Percentiles rank a stretch among this genome's conserved stretches.
Evolutionary conservation across 2,113 vertebrate species (phyloP).

Genomic region (Osmerus eperlanus): DNA sequence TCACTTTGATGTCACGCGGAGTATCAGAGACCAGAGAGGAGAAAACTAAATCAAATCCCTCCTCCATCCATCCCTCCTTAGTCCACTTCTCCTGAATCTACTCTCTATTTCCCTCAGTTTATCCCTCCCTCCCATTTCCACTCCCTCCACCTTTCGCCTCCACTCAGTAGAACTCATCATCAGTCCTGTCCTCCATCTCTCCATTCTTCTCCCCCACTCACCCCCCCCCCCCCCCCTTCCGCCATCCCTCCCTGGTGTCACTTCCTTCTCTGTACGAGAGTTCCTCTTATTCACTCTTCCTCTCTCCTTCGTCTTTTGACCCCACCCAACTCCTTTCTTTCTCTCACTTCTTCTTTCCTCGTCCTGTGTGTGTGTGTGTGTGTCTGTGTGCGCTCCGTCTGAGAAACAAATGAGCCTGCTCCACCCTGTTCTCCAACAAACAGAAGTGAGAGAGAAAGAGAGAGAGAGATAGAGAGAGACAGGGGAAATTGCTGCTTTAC

Average conservation of each 20-base stretch:
- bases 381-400: too few species aligned
- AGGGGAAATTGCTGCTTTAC: too few species aligned
- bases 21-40: constrained; percentile 19
- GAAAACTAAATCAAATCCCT: constrained; percentile 19
- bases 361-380: too few species aligned
- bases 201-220: neutral
- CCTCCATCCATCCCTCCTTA: neutral
- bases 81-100: constrained; percentile 4
- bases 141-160: too few species aligned
- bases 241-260: neutral
- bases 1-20: constrained; percentile 45
- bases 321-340: neutral
- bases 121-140: neutral
- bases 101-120: too few species aligned
- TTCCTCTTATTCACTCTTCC: too few species aligned
- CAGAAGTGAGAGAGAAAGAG: too few species aligned
- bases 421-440: too few species aligned
- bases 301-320: neutral
- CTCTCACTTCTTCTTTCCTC: neutral
- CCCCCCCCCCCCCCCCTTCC: neutral
- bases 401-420: too few species aligned
- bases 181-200: too few species aligned
- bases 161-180: too few species aligned
- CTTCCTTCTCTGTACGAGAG: neutral
- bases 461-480: too few species aligned